Evolutionary conservation across 2,888 invertebrate genomes (phyloP), one percentile per base, ranked within the genome.

Genomic region (Spodoptera picta): DNA sequence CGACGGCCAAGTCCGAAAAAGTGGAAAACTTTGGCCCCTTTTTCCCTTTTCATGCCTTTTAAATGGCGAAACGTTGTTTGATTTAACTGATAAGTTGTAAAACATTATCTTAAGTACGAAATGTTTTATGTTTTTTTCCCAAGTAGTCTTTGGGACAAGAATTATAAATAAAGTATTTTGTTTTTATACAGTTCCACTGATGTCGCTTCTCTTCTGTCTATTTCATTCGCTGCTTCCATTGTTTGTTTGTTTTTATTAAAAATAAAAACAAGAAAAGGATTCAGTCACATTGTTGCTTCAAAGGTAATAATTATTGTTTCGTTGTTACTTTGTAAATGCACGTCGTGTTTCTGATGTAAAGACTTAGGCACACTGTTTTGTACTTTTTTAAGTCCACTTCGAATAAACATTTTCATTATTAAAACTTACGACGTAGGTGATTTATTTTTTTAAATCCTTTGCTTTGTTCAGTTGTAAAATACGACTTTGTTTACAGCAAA

Each of bases 81-180:
- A 83, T 78, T 78, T 82, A 72, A 73, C 79, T 75, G 80, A 82
- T 83, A 83, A 83, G 76, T 80, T 77, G 76, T 80, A 75, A 82
- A 83, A 77, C 75, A 77, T 81, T 82, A 72, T 69, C 71, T 75
- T 58, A 57, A 70, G 81, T 72, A 72, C 64, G 60, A 71, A 60
- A 71, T 61, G 73, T 77, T 67, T 79, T 73, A 69, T 65, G 55
- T 27, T 60, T 54, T 66, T 24, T 67, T 60, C 54, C 49, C 58
- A 27, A 50, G 54, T 51, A 36, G 36, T 36, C 36, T 5, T 68
- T 57, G 42, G 48, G 10, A 51, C 45, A 70, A 69, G 59, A 46
- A 67, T 36, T 59, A 65, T 64, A 76, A 79, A 74, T 42, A 71
- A 74, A 67, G 63, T 77, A 68, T 31, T 51, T 60, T 59, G 58